phyloP scores from a whole-genome alignment of 2,888 invertebrate genomes.

The Aspidiotus destructor region DNA sequence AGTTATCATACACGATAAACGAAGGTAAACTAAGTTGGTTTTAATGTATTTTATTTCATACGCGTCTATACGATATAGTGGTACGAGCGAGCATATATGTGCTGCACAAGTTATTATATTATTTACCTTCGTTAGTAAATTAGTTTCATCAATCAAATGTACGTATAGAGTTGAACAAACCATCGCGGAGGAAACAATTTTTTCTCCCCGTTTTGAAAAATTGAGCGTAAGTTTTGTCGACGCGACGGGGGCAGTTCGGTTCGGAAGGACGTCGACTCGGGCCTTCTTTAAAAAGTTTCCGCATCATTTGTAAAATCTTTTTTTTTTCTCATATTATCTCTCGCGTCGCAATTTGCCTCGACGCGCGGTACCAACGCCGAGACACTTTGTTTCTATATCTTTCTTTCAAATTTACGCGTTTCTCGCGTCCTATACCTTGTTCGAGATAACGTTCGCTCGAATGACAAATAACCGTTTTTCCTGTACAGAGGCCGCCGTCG shows the following conservation, averaged over 20 bases:
- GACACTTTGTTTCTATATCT: too few relatives aligned
- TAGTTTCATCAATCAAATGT: not conserved
- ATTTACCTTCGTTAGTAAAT: not conserved
- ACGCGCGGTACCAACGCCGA: not conserved
- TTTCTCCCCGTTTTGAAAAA: too few relatives aligned
- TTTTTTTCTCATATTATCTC: not conserved
- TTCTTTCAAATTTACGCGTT: not conserved
- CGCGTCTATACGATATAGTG: not conserved
- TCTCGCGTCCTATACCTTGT: not conserved
- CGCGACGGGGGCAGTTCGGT: too few relatives aligned
- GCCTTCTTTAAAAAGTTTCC: too few relatives aligned
- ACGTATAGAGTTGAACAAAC: too few relatives aligned
- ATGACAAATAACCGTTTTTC: slow-evolving; percentile 3
- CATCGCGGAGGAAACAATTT: too few relatives aligned
- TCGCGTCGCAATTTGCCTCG: not conserved
- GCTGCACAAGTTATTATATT: too few relatives aligned
- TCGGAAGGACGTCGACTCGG: too few relatives aligned
- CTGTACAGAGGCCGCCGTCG: not conserved
- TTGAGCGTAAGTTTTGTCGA: too few relatives aligned
- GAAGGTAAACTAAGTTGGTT: not conserved
- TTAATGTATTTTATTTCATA: not conserved
- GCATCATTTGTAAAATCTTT: not conserved
- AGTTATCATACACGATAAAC: not conserved
- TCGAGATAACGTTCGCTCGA: not conserved
- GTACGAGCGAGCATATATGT: too few relatives aligned